Evolutionary conservation across 2,888 invertebrate species (phyloP).

Genomic region (Blastobasis adustella): DNA sequence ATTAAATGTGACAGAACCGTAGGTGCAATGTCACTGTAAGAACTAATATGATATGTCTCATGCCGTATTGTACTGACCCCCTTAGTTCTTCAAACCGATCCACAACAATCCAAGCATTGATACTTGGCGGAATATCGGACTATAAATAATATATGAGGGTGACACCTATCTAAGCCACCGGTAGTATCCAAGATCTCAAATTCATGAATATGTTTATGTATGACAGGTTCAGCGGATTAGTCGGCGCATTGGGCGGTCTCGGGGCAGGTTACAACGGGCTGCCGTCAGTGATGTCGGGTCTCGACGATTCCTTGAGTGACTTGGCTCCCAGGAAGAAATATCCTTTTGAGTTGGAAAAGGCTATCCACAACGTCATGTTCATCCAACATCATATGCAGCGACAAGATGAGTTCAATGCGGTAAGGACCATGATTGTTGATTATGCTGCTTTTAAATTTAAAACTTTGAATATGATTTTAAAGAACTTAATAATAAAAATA

Average conservation of each 20-base stretch:
- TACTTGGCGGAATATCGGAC: not conserved
- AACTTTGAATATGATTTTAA: too few species aligned
- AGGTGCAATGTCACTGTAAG: too few species aligned
- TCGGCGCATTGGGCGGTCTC: conserved; percentile 80
- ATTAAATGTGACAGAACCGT: too few species aligned
- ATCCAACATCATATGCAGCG: conserved; percentile 95
- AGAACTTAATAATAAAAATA: too few species aligned
- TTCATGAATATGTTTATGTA: not conserved
- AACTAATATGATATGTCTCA: too few species aligned
- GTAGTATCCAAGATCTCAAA: not conserved
- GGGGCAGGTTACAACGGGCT: conserved; percentile 86
- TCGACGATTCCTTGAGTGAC: conserved; percentile 88
- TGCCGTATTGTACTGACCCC: too few species aligned
- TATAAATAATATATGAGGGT: not conserved
- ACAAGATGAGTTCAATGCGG: conserved; percentile 96
- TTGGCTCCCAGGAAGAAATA: conserved; percentile 88
- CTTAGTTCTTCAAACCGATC: too few species aligned
- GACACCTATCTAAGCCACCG: not conserved
- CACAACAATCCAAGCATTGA: too few species aligned
- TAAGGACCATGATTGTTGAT: conserved; percentile 51
- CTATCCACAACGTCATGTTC: conserved; percentile 95
- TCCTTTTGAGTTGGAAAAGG: conserved; percentile 94
- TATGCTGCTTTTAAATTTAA: too few species aligned
- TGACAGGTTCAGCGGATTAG: conserved; percentile 82
- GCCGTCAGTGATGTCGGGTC: conserved; percentile 87